Evolutionary conservation across 37 sponge, comb jelly and placozoan genomes (phyloP).

Genomic region (Geodia barretti): DNA sequence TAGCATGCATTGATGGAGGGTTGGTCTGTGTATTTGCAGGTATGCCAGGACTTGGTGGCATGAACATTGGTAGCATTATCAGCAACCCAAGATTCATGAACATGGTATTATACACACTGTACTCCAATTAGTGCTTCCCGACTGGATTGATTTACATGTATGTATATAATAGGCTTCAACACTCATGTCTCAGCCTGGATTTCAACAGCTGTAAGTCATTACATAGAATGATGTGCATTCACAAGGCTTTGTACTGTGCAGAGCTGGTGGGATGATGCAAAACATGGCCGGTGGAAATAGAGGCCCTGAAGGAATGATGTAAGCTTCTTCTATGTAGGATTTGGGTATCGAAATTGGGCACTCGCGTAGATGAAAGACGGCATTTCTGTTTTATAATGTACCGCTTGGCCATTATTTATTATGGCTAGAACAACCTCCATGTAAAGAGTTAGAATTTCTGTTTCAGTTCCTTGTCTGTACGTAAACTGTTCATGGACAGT

Average conservation of each 20-base stretch:
- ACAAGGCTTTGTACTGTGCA: not conserved
- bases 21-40: too few species aligned
- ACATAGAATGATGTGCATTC: not conserved
- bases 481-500: not conserved
- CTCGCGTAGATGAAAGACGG: not conserved
- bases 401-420: too few species aligned
- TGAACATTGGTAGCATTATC: slow-evolving; percentile 9
- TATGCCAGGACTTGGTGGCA: slow-evolving; percentile 13
- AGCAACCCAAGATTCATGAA: slow-evolving; percentile 68
- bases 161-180: slow-evolving; percentile 29
- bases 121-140: too few species aligned
- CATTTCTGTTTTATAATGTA: too few species aligned
- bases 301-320: slow-evolving; percentile 28
- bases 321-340: slow-evolving; percentile 14
- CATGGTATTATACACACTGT: too few species aligned
- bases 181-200: slow-evolving; percentile 3
- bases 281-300: not conserved
- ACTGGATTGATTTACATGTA: too few species aligned
- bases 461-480: not conserved
- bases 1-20: too few species aligned
- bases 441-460: not conserved
- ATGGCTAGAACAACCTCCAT: too few species aligned
- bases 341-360: not conserved
- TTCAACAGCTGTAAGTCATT: not conserved
- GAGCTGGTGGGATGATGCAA: not conserved